Conservation (phyloP, 2,113 vertebrate genomes). For the Eretmochelys imbricata region DNA sequence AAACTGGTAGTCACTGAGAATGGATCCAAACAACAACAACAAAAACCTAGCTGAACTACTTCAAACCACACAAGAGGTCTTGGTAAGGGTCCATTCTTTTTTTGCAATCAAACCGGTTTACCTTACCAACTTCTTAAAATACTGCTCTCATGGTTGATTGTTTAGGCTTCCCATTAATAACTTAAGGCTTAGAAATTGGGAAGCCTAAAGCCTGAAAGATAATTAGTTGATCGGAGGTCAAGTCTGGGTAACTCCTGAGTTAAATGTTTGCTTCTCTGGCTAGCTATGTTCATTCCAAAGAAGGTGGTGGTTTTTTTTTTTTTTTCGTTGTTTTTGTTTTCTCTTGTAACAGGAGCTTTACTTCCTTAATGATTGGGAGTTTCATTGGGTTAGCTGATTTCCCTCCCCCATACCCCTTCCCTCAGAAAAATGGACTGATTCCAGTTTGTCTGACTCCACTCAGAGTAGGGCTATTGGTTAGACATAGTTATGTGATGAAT, state of each 20-base stretch:
- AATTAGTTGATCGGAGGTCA: slow-evolving; percentile 16
- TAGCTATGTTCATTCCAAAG: neutral
- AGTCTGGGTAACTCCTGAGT: neutral
- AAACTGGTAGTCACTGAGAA: slow-evolving; percentile 38
- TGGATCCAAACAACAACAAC: neutral
- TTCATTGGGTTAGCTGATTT: neutral
- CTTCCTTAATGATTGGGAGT: neutral
- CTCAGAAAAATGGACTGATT: neutral
- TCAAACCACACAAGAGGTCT: neutral
- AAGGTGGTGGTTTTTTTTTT: neutral
- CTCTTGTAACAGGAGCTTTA: neutral
- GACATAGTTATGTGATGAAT: neutral
- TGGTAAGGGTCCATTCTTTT: neutral
- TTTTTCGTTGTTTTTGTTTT: neutral
- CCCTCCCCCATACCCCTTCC: neutral
- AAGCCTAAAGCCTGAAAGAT: neutral
- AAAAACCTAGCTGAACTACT: neutral
- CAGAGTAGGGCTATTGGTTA: neutral
- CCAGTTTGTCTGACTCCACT: neutral
- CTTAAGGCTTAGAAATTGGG: neutral
- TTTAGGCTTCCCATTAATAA: neutral
- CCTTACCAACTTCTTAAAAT: neutral
- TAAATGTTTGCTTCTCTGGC: neutral
- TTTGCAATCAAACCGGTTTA: slow-evolving; percentile 2
- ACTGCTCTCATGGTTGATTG: neutral